Evolutionary conservation across 2,113 vertebrate genomes (phyloP).

Genomic region (Takifugu flavidus): DNA sequence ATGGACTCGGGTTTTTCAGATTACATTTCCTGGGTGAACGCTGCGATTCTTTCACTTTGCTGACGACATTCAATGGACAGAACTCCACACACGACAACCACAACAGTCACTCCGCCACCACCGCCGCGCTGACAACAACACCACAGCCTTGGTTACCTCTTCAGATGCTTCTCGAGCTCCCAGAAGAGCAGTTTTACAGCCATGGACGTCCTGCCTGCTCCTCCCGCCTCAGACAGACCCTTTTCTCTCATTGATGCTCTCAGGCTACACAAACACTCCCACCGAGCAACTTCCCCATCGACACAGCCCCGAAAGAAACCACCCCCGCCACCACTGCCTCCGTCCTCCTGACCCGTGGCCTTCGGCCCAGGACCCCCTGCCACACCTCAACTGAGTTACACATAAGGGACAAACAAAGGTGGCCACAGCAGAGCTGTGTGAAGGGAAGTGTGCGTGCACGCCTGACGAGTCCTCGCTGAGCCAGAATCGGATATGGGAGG

Average conservation of each 20-base stretch:
- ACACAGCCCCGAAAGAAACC: constrained; percentile 30
- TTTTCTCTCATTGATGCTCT: constrained; percentile 63
- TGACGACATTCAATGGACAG: neutral
- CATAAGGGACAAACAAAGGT: constrained; percentile 37
- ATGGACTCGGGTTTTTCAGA: too few species aligned
- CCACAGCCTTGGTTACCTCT: constrained; percentile 62
- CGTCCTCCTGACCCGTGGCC: constrained; percentile 42
- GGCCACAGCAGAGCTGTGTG: constrained; percentile 31
- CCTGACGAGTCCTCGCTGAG: constrained; percentile 19
- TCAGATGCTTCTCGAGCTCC: constrained; percentile 71
- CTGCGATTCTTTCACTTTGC: neutral
- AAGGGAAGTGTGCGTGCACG: constrained; percentile 18
- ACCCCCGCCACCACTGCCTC: constrained; percentile 20
- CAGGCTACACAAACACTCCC: constrained; percentile 9
- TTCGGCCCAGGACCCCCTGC: constrained; percentile 29
- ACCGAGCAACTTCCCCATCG: neutral
- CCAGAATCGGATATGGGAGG: constrained; percentile 29
- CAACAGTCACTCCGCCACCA: neutral
- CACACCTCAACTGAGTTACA: constrained; percentile 23
- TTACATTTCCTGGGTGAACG: neutral
- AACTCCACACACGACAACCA: constrained; percentile 3
- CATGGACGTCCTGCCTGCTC: constrained; percentile 44
- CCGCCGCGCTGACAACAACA: constrained; percentile 8
- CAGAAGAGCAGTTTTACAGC: constrained; percentile 67
- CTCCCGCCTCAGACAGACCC: constrained; percentile 37